Evolutionary conservation across 2,888 invertebrate genomes (phyloP).

Genomic region (Anoncus sp.): DNA sequence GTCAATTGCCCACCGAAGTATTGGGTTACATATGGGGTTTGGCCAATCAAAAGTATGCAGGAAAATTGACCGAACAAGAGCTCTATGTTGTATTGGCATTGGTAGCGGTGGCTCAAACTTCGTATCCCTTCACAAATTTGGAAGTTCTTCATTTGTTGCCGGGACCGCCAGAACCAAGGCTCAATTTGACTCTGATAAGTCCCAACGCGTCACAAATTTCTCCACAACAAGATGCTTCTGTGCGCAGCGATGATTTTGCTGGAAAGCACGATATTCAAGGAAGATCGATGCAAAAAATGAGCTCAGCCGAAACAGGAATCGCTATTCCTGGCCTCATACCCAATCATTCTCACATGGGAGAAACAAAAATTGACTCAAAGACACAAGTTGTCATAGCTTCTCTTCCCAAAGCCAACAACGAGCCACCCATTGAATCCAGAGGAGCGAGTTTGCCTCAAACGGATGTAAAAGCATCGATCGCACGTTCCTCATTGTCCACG

Average conservation of each 20-base stretch:
- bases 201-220: constrained; percentile 42
- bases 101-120: constrained; percentile 83
- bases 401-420: not conserved
- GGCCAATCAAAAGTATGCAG: constrained; percentile 83
- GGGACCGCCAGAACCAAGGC: constrained; percentile 80
- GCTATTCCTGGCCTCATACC: constrained; percentile 56
- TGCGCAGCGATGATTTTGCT: constrained; percentile 65
- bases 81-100: constrained; percentile 83
- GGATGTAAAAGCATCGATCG: constrained; percentile 14
- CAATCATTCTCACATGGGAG: constrained; percentile 54
- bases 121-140: constrained; percentile 78
- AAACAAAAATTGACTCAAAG: constrained; percentile 56
- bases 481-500: constrained; percentile 44
- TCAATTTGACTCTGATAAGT: constrained; percentile 74
- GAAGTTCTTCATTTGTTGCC: constrained; percentile 79
- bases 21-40: constrained; percentile 84
- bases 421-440: not conserved
- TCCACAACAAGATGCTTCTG: constrained; percentile 64
- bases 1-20: constrained; percentile 83
- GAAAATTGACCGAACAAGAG: constrained; percentile 83
- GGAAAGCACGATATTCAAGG: constrained; percentile 61
- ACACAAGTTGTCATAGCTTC: not conserved
- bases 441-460: not conserved
- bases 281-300: constrained; percentile 59
- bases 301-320: constrained; percentile 28